Evolutionary conservation across 2,113 vertebrate species (phyloP), one percentile per base, ranked within the genome.

Genomic region (Tinamus guttatus): DNA sequence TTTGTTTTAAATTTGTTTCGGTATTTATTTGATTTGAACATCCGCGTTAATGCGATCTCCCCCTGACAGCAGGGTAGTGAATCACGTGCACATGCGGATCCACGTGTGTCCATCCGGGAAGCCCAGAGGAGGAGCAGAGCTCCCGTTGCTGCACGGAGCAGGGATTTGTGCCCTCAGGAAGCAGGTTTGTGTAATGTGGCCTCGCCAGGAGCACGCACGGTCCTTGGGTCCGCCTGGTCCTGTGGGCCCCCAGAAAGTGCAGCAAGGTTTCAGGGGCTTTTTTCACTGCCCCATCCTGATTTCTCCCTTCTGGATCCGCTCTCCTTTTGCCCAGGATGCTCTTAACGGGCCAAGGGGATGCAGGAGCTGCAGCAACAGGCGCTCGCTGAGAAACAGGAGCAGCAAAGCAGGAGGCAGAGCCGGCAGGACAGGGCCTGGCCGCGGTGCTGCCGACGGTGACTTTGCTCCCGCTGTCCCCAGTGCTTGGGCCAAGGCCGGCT

Each of bases 1-100:
- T 96, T 92, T 75, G 83, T 84, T 96, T 96, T 22, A 68, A 81
- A 69, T 73, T 64, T 68, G 30, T 73, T 91, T 38, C 56, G 2
- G n/a, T 77, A 59, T 89, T 90, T 89, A 34, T 82, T 94, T 86
- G 69, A 47, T 62, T 86, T 84, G n/a, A 40, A 15, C 51, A 34
- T 6, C 28, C 3, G 1, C 28, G 2, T 51, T 41, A 11, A 43
- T 1, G 87, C 3, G 67, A 45, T 81, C 51, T 63, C 43, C 68
- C 41, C 68, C 13, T 5, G 22, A 11, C 18, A 6, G 10, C 47
- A 56, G 81, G 65, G 54, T 2, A 5, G 36, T 2, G n/a, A 67
- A 16, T 12, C 77, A 24, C 0, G 2, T 24, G 85, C 69, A 5
- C 76, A 8, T 1, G 8, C 1, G 7, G 34, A 5, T 34, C n/a